Evolutionary conservation across 2,797 vertebrate genomes (phyloP), one percentile per base, ranked within the genome.

Genomic region (Pelobates cultripes): DNA sequence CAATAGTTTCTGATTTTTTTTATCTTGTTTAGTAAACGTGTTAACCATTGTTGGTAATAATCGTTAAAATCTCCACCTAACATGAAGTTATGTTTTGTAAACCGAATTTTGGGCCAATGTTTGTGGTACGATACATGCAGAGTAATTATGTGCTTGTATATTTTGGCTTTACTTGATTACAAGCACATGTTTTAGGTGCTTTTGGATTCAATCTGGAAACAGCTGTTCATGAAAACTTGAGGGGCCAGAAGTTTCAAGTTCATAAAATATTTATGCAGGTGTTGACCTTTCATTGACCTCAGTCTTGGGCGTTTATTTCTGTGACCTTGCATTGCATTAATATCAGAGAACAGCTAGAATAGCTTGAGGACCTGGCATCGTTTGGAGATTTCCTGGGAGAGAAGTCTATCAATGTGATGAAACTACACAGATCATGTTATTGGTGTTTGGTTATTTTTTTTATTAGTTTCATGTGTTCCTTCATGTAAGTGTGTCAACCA

Each of bases 231-330:
- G 14, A 57, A 57, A 57, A 57, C 9, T 15, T 12, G 4, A 57
- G 55, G 55, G 55, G 55, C 55, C 55, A 57, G 55, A 57, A 57
- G 13, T 12, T 57, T 57, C 10, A 57, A 57, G 55, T 57, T 12
- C 14, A 57, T 66, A 14, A 66, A 66, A 66, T 66, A 41, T 66
- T 66, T 66, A 68, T 41, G 28, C 66, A 68, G 10, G 55, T 57
- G 55, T 10, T 68, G 9, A 40, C 28, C 55, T 12, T 1, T 12
- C 13, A 12, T 57, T 57, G 55, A 57, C 55, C 2, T 12, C 55
- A 57, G 55, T 12, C 14, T 57, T 57, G 3, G 55, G 55, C 55
- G 8, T 12, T 57, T 28, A 7, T 57, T 9, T 12, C 55, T 14
- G 13, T 57, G 55, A 57, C 55, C 55, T 57, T 57, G 55, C 4